A percentile compares a stretch with the other conserved stretches of the same genome.
Evolutionary conservation across 2,113 vertebrate species (phyloP).

Genomic region (Falco punctatus): DNA sequence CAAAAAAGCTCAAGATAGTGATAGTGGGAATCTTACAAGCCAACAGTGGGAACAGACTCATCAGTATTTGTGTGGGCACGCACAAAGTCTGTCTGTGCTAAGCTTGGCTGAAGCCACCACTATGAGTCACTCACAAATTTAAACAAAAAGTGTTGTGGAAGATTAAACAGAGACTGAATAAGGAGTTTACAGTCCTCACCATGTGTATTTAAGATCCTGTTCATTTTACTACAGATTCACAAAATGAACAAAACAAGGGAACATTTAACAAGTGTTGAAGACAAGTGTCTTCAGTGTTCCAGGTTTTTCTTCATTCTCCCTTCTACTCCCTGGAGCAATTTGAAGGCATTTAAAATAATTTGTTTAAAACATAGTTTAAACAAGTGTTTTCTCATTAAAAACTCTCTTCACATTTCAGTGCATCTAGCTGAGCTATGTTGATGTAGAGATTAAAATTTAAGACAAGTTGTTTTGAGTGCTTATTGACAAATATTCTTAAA

Average conservation of each 20-base stretch:
- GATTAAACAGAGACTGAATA: constrained; percentile 46
- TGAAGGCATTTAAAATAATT: neutral
- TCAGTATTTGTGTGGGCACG: constrained; percentile 2
- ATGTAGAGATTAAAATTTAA: neutral
- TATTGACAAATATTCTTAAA: neutral
- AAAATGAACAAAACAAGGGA: neutral
- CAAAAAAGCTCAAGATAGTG: neutral
- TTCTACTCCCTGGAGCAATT: neutral
- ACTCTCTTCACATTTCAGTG: neutral
- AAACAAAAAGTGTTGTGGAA: constrained; percentile 32
- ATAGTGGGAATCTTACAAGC: constrained; percentile 33
- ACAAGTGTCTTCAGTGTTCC: neutral
- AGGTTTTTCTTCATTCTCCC: neutral
- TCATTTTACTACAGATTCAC: constrained; percentile 31
- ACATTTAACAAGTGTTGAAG: neutral
- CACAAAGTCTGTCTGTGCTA: constrained; percentile 37
- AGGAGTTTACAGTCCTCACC: neutral
- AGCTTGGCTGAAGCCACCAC: constrained; percentile 43
- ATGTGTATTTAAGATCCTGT: constrained; percentile 8
- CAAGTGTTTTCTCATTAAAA: neutral
- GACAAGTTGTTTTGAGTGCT: neutral
- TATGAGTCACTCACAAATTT: constrained; percentile 46
- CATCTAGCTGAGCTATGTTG: neutral
- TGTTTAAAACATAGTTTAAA: neutral
- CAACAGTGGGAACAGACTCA: constrained; percentile 29